Evolutionary conservation across 2,797 vertebrate species (phyloP).

Genomic region (Alauda arvensis): DNA sequence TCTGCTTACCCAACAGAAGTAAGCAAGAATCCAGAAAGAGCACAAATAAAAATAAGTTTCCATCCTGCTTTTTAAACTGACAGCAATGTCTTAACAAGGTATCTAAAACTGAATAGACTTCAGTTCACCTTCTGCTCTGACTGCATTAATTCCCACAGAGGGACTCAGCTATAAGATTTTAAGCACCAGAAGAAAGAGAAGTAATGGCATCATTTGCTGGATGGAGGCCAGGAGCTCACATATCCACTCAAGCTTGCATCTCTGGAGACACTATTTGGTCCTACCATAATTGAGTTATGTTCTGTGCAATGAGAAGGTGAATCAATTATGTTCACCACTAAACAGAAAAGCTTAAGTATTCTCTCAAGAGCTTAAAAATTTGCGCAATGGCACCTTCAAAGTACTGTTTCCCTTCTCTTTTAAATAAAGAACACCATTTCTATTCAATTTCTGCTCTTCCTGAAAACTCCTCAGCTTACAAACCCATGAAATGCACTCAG

Average conservation of each 20-base stretch:
- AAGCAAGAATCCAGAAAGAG: not conserved
- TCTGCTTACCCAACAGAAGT: not conserved
- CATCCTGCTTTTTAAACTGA: not conserved
- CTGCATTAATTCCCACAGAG: not conserved
- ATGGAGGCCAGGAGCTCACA: slow-evolving; percentile 44
- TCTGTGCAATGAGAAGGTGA: slow-evolving; percentile 63
- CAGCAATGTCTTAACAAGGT: not conserved
- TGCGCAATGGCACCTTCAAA: not conserved
- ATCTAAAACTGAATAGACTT: not conserved
- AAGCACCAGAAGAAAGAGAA: slow-evolving; percentile 40
- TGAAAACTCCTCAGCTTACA: slow-evolving; percentile 21
- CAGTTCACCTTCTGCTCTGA: not conserved
- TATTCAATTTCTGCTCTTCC: not conserved
- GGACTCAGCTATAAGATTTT: not conserved
- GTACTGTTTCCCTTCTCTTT: not conserved
- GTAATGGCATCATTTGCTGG: slow-evolving; percentile 45
- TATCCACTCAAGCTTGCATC: slow-evolving; percentile 43
- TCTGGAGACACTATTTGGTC: slow-evolving; percentile 59
- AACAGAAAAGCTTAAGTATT: slow-evolving; percentile 46
- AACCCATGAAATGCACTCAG: not conserved
- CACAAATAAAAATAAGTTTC: not conserved
- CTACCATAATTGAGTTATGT: slow-evolving; percentile 62
- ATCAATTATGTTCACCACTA: slow-evolving; percentile 65
- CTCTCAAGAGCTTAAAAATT: slow-evolving; percentile 31
- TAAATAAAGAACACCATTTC: not conserved